Evolutionary conservation across 2,113 vertebrate genomes (phyloP), one percentile per base, ranked within the genome.

Genomic region (Macquaria ambigua): DNA sequence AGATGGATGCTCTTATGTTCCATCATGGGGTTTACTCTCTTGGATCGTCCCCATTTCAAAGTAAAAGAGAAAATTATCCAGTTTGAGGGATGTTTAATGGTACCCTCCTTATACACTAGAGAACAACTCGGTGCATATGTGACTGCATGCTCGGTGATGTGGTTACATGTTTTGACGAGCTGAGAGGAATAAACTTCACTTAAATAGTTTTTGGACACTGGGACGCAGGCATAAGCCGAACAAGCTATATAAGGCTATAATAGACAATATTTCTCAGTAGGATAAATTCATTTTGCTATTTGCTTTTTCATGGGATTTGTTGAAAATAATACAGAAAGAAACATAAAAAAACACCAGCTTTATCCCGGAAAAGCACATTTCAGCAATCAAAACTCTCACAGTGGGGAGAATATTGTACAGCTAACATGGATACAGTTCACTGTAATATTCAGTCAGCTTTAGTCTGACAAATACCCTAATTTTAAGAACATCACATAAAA

Each of bases 91-190:
- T 43, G 16, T 80, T 75, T 12, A 77, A 23, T 56, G 62, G 23
- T 7, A 16, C 14, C 66, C 81, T 71, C 59, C 72, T 67, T 67
- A 68, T 16, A 73, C 58, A 50, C 79, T 18, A 23, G 72, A 75
- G 63, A 69, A 64, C 37, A 50, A 6, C 55, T 69, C 28, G 0
- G 21, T 6, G 11, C 61, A 68, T 74, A 15, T 56, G 21, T 20
- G 79, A 39, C 15, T 68, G 23, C 1, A 1, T 48, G 58, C 43
- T 69, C 8, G 1, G 1, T 1, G 37, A 69, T 58, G 20, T n/a
- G 8, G 21, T 20, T 43, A 31, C 46, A 9, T 10, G 71, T 74
- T 31, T 34, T 16, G 5, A 28, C 12, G 6, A 69, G 20, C 6
- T 34, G 20, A 37, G 11, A 6, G 53, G 10, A 39, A 59, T 4